Conservation (phyloP, 2,888 invertebrate species). For the Heliconius charithonia region DNA sequence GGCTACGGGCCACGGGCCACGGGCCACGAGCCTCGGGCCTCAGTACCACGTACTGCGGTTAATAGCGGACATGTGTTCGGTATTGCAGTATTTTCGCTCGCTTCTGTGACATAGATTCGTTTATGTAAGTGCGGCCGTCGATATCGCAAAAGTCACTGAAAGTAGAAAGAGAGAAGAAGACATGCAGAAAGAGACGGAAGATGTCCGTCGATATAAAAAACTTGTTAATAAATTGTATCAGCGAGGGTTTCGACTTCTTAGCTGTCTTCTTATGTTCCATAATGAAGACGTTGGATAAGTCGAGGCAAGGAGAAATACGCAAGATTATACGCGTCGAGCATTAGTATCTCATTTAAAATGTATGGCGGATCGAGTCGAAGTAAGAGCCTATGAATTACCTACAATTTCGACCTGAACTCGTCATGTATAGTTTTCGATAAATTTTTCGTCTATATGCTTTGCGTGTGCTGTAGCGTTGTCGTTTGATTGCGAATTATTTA, state of each 20-base stretch:
- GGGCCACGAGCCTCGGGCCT: not conserved
- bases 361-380: slow-evolving; percentile 24
- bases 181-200: slow-evolving; percentile 50
- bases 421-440: slow-evolving; percentile 7
- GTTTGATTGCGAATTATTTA: slow-evolving; percentile 42
- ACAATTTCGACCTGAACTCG: not conserved
- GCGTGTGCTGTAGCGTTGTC: slow-evolving; percentile 48
- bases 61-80: slow-evolving; percentile 45
- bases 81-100: slow-evolving; percentile 55
- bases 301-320: not conserved
- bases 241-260: slow-evolving; percentile 30
- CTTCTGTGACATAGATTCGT: slow-evolving; percentile 56
- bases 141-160: slow-evolving; percentile 55
- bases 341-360: slow-evolving; percentile 33
- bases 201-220: slow-evolving; percentile 52
- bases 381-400: slow-evolving; percentile 13
- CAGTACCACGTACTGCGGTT: slow-evolving; percentile 17
- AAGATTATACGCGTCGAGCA: slow-evolving; percentile 13
- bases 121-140: slow-evolving; percentile 62
- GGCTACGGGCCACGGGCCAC: slow-evolving; percentile 21
- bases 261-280: slow-evolving; percentile 10
- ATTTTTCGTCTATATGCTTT: slow-evolving; percentile 36
- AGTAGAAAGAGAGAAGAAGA: slow-evolving; percentile 52
- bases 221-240: slow-evolving; percentile 48
- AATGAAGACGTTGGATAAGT: slow-evolving; percentile 16